Percentiles rank a stretch among this genome's conserved stretches.
Conservation (phyloP, 2,888 invertebrate genomes). For the Drosophila suboccidentalis region DNA sequence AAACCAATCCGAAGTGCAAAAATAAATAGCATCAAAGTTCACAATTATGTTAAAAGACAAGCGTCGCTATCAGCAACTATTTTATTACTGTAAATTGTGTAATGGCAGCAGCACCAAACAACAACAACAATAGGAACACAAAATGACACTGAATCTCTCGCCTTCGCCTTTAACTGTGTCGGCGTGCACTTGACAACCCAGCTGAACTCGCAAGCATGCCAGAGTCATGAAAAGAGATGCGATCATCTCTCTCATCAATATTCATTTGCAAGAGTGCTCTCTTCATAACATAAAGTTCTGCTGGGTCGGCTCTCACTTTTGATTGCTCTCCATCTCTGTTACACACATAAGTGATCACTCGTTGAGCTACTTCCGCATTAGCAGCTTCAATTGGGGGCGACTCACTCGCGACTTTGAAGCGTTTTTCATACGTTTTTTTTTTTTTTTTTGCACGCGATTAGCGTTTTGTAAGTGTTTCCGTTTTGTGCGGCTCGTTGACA, state of each 20-base stretch:
- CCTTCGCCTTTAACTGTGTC: slow-evolving; percentile 25
- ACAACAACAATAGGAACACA: slow-evolving; percentile 30
- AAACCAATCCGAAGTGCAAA: slow-evolving; percentile 65
- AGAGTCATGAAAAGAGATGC: slow-evolving; percentile 35
- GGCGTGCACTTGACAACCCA: slow-evolving; percentile 26
- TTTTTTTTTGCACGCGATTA: slow-evolving; percentile 53
- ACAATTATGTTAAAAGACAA: slow-evolving; percentile 56
- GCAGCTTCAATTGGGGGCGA: slow-evolving; percentile 47
- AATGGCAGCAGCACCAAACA: slow-evolving; percentile 27
- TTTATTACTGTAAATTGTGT: slow-evolving; percentile 54
- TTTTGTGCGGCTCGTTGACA: slow-evolving; percentile 66
- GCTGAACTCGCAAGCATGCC: slow-evolving; percentile 18
- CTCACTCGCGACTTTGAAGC: slow-evolving; percentile 54
- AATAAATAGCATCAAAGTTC: slow-evolving; percentile 67
- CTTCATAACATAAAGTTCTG: slow-evolving; percentile 5
- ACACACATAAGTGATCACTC: slow-evolving; percentile 9
- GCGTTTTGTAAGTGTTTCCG: slow-evolving; percentile 64
- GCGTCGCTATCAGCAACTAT: slow-evolving; percentile 40
- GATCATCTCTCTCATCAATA: background rate
- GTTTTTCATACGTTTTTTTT: slow-evolving; percentile 55
- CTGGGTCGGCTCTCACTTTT: slow-evolving; percentile 6
- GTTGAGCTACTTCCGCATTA: slow-evolving; percentile 51
- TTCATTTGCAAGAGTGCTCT: background rate
- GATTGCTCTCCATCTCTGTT: slow-evolving; percentile 1
- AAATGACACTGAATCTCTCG: slow-evolving; percentile 38